Percentiles rank a stretch among this genome's conserved stretches.
phyloP scores from a whole-genome alignment of 2,888 invertebrate genomes.

The Andrena trimmerana region DNA sequence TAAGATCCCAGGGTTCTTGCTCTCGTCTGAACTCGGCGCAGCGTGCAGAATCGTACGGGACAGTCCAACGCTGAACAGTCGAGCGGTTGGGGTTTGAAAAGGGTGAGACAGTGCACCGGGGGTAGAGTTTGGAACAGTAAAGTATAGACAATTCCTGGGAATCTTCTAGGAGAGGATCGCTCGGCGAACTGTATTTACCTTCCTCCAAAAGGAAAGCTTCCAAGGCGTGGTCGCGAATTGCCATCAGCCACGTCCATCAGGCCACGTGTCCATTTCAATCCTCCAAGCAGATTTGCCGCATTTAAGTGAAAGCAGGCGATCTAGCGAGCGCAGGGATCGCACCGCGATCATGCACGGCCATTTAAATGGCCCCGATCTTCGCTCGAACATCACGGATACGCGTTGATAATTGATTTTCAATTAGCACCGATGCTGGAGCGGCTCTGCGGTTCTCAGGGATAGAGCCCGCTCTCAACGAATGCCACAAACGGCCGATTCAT shows the following conservation, averaged over 20 bases:
- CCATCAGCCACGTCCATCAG: slow-evolving; percentile 26
- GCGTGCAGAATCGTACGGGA: no score
- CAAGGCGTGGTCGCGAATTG: slow-evolving; percentile 42
- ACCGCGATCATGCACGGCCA: neutral
- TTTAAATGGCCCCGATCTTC: slow-evolving; percentile 1
- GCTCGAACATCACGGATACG: neutral
- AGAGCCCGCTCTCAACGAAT: neutral
- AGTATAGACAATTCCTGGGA: no score
- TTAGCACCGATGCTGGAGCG: slow-evolving; percentile 3
- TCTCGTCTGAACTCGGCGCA: no score
- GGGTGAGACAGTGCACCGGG: no score
- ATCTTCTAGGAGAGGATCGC: neutral
- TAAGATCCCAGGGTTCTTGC: no score
- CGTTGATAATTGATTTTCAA: slow-evolving; percentile 30
- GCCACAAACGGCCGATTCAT: slow-evolving; percentile 12
- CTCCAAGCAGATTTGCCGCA: slow-evolving; percentile 34
- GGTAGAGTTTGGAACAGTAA: no score
- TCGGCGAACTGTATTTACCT: neutral
- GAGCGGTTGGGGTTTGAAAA: no score
- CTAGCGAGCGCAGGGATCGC: slow-evolving; percentile 19
- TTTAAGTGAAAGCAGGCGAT: slow-evolving; percentile 51
- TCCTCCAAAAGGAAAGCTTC: slow-evolving; percentile 26
- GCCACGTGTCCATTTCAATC: slow-evolving; percentile 39
- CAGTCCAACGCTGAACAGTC: no score
- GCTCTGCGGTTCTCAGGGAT: neutral